Conservation (phyloP, 2,113 vertebrate genomes). For the Ailuropoda melanoleuca region DNA sequence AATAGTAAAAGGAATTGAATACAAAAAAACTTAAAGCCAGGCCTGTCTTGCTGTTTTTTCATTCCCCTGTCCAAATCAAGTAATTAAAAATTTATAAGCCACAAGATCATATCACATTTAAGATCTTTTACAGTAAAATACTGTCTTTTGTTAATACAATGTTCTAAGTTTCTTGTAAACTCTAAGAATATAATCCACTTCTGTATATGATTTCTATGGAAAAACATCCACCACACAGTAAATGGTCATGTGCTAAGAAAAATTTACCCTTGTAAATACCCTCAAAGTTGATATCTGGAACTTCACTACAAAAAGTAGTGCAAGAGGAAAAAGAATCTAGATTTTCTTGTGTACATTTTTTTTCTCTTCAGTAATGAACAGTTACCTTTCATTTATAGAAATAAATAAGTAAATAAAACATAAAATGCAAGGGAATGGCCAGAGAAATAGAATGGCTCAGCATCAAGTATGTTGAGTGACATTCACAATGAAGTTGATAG, state of each 20-base stretch:
- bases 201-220: slow-evolving; percentile 69
- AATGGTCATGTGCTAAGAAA: slow-evolving; percentile 63
- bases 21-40: slow-evolving; percentile 91
- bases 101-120: slow-evolving; percentile 74
- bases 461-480: background rate
- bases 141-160: slow-evolving; percentile 69
- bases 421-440: background rate
- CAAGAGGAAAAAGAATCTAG: slow-evolving; percentile 68
- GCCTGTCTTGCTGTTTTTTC: slow-evolving; percentile 65
- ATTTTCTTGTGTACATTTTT: slow-evolving; percentile 59
- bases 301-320: slow-evolving; percentile 63
- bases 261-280: slow-evolving; percentile 83
- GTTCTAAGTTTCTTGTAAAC: slow-evolving; percentile 69
- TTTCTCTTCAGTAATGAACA: slow-evolving; percentile 83
- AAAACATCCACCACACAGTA: slow-evolving; percentile 69
- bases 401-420: background rate
- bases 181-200: slow-evolving; percentile 77
- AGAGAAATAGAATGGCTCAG: background rate
- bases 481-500: background rate
- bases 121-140: slow-evolving; percentile 76
- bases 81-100: slow-evolving; percentile 57
- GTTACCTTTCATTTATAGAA: slow-evolving; percentile 71
- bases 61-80: slow-evolving; percentile 41
- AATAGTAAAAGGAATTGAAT: slow-evolving; percentile 99
- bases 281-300: slow-evolving; percentile 70